Base-by-base conservation (phyloP, 2,888 invertebrate species). In the Drosophila vallismaia region DNA sequence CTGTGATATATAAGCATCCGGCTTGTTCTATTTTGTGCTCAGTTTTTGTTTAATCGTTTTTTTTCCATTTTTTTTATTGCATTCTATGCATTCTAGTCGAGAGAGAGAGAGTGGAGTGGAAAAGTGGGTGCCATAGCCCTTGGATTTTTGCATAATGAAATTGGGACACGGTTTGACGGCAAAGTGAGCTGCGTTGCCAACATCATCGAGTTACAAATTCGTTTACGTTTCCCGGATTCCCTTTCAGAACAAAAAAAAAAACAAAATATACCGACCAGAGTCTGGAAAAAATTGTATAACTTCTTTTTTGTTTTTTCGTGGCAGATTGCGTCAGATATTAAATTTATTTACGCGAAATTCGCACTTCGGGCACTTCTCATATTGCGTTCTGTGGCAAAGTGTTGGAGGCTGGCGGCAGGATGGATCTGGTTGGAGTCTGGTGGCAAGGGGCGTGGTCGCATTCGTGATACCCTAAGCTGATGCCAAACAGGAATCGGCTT, bases 281-380 rank as follows among this genome's bases (percentile, higher is more conserved):
- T 19, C 8, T 3, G 40, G 19, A 31, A 36, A 51, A 31, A 24
- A 38, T 33, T 55, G 54, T 31, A 10, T 55, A 24, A 26, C 28
- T 45, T 58, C 58, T 53, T 28, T 38, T 38, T 46, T 38, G 40
- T 33, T 72, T 79, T 78, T 59, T 63, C 64, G 54, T 52, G 59
- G 74, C 86, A 83, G 86, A 80, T 80, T 83, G 86, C 71, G 79
- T 72, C 79, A 75, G 75, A 83, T 80, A 78, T 86, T 78, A 77
- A 80, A 86, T 83, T 86, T 83, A 77, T 83, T 86, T 78, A 72
- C 69, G 63, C 55, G 67, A 74, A 80, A 71, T 80, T 78, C 73
- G 53, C 76, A 76, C 74, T 74, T 74, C 49, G 44, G 54, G 51
- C 42, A 54, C 60, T 36, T 68, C 63, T 62, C 63, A 51, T 64